Conservation (phyloP, 2,888 invertebrate species). For the Luperina nickerlii region DNA sequence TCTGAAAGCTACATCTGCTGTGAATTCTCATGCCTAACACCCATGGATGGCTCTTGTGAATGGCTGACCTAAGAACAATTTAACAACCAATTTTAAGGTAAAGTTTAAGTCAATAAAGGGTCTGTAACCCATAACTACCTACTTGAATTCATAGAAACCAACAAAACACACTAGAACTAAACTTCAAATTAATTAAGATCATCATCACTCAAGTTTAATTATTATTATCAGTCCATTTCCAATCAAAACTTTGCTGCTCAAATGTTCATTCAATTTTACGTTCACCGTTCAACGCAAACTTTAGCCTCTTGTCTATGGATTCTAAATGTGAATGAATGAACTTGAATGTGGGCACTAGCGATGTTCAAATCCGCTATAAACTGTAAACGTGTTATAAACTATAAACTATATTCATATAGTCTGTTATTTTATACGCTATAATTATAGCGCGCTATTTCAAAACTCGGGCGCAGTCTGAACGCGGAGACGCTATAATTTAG, state of each 20-base stretch:
- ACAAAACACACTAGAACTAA: slow-evolving; percentile 30
- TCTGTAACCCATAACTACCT: slow-evolving; percentile 3
- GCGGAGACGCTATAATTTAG: too few species aligned
- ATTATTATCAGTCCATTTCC: slow-evolving; percentile 31
- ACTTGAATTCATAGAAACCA: slow-evolving; percentile 20
- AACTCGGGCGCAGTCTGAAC: too few species aligned
- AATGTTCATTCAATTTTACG: slow-evolving; percentile 61
- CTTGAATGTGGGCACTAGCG: slow-evolving; percentile 56
- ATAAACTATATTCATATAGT: too few species aligned
- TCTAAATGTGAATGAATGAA: slow-evolving; percentile 54
- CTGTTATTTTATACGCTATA: too few species aligned
- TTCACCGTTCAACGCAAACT: slow-evolving; percentile 49
- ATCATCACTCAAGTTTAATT: slow-evolving; percentile 6
- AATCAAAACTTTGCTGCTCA: slow-evolving; percentile 58
- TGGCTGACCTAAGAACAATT: not conserved
- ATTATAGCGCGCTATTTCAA: too few species aligned
- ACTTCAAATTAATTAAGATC: slow-evolving; percentile 50
- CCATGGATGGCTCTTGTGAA: not conserved
- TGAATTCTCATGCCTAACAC: not conserved
- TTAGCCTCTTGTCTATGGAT: slow-evolving; percentile 47
- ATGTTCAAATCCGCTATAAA: too few species aligned
- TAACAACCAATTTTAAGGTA: not conserved
- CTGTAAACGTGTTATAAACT: too few species aligned
- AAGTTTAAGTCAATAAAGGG: slow-evolving; percentile 13
- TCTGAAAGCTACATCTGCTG: not conserved